Evolutionary conservation across 2,113 vertebrate genomes (phyloP), one percentile per base, ranked within the genome.

Genomic region (Poeciliopsis turrubarensis): DNA sequence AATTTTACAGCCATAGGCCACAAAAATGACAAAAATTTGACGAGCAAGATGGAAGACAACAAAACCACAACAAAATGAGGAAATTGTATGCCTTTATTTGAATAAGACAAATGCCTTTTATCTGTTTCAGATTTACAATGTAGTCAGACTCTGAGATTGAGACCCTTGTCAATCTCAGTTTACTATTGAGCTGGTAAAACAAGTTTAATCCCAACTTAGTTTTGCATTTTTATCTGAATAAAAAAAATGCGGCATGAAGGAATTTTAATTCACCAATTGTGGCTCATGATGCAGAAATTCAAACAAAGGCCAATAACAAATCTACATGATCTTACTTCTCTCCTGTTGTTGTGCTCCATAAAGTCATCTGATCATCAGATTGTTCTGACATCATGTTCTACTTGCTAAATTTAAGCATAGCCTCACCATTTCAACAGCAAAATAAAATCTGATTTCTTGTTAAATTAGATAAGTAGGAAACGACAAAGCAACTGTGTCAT

Each of bases 391-490:
- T 75, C 68, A 84, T 60, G 65, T 69, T 65, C 39, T 1, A 1
- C 8, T 65, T 26, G 62, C 75, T 83, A 80, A 79, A 87, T 57
- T 87, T 79, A 87, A 75, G 57, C 62, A 63, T 29, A 60, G 41
- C 19, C 37, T 70, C 47, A 68, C 75, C 70, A 68, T 5, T 25
- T 67, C 74, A 75, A 73, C 68, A 75, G 73, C 44, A 14, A 61
- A 81, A 83, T 84, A 26, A 5, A 84, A 86, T 90, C 78, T 27
- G 37, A 72, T 79, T 89, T 65, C 69, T 73, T 27, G 70, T 74
- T 68, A 78, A 77, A 87, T 85, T 78, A 81, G 74, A 77, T 60
- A 73, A 66, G 68, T 29, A 70, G 41, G 9, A 65, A 29, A 65
- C 60, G 30, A 37, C 39, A 60, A 66, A 73, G 31, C 37, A 51